These are phyloP conservation scores for Hiodon tergisus DNA, from an alignment of 2,113 vertebrate genomes.

Conservation along the genomic window DNA sequence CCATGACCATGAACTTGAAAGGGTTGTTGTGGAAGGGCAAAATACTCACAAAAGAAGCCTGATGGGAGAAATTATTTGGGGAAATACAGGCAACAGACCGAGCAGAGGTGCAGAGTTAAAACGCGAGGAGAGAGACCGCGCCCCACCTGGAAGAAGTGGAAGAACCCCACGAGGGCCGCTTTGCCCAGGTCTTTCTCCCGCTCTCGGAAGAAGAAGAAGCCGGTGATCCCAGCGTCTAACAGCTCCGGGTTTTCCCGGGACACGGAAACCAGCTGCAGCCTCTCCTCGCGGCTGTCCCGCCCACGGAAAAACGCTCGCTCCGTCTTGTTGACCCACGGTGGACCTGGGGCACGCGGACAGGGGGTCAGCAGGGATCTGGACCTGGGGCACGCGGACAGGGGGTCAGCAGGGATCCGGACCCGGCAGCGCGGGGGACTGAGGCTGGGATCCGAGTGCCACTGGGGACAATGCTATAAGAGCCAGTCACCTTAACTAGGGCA, in stretches of 20 bases:
- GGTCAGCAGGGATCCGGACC: neutral
- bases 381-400: neutral
- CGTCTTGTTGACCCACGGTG: conserved; percentile 78
- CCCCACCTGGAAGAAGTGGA: conserved; percentile 91
- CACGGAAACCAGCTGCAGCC: conserved; percentile 72
- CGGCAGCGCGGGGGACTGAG: neutral
- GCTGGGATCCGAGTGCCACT: too few relatives aligned
- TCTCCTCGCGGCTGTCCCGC: conserved; percentile 84
- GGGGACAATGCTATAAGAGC: too few relatives aligned
- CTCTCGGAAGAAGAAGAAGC: conserved; percentile 91
- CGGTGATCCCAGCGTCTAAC: conserved; percentile 88
- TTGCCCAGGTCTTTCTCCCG: conserved; percentile 80
- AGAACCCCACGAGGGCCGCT: conserved; percentile 79
- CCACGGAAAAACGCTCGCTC: conserved; percentile 82
- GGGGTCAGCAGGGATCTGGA: neutral
- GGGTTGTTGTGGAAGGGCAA: too few relatives aligned
- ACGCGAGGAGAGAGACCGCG: neutral
- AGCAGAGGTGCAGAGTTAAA: neutral
- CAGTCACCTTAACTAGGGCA: too few relatives aligned
- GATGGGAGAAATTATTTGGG: neutral
- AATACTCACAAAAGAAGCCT: too few relatives aligned
- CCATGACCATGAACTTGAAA: too few relatives aligned
- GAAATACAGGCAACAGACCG: neutral
- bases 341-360: conserved; percentile 54
- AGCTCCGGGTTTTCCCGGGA: conserved; percentile 76